Evolutionary conservation across 2,113 vertebrate genomes (phyloP).

Genomic region (Podilymbus podiceps): DNA sequence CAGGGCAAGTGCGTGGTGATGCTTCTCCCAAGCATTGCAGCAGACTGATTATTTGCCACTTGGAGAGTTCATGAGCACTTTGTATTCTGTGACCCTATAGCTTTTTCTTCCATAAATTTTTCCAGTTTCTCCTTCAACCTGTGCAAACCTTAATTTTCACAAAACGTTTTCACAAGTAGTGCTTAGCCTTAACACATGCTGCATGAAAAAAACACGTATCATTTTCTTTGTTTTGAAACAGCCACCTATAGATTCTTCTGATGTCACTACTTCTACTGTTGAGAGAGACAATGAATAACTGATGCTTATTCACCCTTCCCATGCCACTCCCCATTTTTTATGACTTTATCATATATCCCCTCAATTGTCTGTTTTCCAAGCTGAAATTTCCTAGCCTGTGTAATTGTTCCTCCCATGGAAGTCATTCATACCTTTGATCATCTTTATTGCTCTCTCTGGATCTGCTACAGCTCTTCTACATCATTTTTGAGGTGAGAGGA

Average conservation of each 20-base stretch:
- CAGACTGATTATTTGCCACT: background rate
- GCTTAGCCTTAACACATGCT: background rate
- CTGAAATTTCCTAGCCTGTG: background rate
- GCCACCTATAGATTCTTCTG: background rate
- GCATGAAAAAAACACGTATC: background rate
- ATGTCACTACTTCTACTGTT: background rate
- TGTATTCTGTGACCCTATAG: background rate
- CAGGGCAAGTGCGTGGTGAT: background rate
- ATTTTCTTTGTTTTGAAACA: background rate
- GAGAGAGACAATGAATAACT: background rate
- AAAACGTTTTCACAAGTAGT: background rate
- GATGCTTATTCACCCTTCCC: background rate
- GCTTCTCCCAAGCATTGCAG: background rate
- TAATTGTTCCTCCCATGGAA: background rate
- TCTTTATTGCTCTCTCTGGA: background rate
- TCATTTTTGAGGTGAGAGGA: background rate
- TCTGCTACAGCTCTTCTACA: background rate
- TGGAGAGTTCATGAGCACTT: background rate
- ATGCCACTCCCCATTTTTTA: constrained; percentile 38
- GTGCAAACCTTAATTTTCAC: background rate
- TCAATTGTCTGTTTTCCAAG: background rate
- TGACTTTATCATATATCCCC: background rate
- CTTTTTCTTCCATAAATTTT: background rate
- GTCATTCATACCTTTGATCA: background rate
- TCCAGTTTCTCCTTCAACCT: background rate